Evolutionary conservation across 2,797 vertebrate genomes (phyloP).

Genomic region (Ataeniobius toweri): DNA sequence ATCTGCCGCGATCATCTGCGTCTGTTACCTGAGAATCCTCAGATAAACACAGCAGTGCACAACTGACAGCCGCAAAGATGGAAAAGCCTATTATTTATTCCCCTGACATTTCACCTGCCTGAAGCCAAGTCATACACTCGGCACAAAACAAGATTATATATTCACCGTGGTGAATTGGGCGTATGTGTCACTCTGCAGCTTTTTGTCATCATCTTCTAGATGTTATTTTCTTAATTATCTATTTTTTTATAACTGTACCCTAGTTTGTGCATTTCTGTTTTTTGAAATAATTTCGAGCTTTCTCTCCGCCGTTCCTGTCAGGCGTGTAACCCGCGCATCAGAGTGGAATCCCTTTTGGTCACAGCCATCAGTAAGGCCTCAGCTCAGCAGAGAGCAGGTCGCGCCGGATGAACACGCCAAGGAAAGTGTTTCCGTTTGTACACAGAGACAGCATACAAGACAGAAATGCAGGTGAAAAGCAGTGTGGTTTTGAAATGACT

Average conservation of each 20-base stretch:
- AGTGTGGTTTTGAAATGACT: slow-evolving; percentile 4
- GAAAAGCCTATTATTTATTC: slow-evolving; percentile 81
- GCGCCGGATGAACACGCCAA: slow-evolving; percentile 92
- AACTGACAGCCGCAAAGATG: slow-evolving; percentile 77
- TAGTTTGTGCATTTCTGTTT: not conserved
- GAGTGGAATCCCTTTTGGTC: slow-evolving; percentile 96
- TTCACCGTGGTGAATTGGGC: slow-evolving; percentile 36
- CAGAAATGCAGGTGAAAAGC: slow-evolving; percentile 93
- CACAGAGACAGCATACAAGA: slow-evolving; percentile 98
- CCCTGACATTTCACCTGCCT: slow-evolving; percentile 80
- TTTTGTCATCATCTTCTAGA: slow-evolving; percentile 23
- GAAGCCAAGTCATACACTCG: slow-evolving; percentile 71
- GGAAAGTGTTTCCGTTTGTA: slow-evolving; percentile 97
- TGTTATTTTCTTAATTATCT: slow-evolving; percentile 9
- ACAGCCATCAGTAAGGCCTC: slow-evolving; percentile 98
- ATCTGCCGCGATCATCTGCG: slow-evolving; percentile 77
- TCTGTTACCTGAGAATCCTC: slow-evolving; percentile 77
- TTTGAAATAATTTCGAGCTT: not conserved
- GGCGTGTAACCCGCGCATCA: slow-evolving; percentile 96
- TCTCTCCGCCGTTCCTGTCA: slow-evolving; percentile 51
- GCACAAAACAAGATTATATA: slow-evolving; percentile 68
- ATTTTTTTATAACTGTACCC: not conserved
- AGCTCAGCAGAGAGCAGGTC: slow-evolving; percentile 95
- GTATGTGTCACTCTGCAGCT: slow-evolving; percentile 18
- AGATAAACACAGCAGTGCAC: slow-evolving; percentile 75